Evolutionary conservation across 2,113 vertebrate genomes (phyloP).

Genomic region (Ictalurus furcatus): DNA sequence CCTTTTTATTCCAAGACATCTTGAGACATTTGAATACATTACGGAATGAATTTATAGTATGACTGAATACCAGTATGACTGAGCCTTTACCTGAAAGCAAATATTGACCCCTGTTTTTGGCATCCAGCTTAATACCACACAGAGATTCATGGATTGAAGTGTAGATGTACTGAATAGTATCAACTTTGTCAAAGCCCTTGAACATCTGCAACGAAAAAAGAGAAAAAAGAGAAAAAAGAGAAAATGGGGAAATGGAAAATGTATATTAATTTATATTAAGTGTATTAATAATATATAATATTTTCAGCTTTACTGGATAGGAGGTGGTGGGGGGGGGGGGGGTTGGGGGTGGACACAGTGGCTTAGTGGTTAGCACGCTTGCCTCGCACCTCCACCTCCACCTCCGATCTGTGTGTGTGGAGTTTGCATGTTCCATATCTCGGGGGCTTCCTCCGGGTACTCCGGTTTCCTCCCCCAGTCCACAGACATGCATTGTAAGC

Average conservation of each 20-base stretch:
- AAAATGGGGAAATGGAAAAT: background rate
- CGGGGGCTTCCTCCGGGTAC: too few relatives aligned
- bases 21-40: background rate
- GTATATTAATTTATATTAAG: too few relatives aligned
- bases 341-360: too few relatives aligned
- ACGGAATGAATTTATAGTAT: background rate
- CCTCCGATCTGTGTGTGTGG: too few relatives aligned
- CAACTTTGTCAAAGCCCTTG: slow-evolving; percentile 89
- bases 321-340: too few relatives aligned
- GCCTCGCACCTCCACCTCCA: too few relatives aligned
- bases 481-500: too few relatives aligned
- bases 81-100: slow-evolving; percentile 86
- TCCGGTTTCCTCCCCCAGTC: too few relatives aligned
- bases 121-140: slow-evolving; percentile 87
- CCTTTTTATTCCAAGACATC: background rate
- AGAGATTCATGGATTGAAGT: slow-evolving; percentile 85
- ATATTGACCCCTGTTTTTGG: slow-evolving; percentile 87
- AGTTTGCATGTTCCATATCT: too few relatives aligned
- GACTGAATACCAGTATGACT: background rate
- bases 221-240: background rate
- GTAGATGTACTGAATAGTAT: slow-evolving; percentile 87
- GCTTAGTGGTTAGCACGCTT: too few relatives aligned
- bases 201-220: slow-evolving; percentile 82
- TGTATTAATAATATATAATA: too few relatives aligned
- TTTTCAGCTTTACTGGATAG: background rate